Evolutionary conservation across 2,797 vertebrate species (phyloP).

Genomic region (Neolamprologus multifasciatus): DNA sequence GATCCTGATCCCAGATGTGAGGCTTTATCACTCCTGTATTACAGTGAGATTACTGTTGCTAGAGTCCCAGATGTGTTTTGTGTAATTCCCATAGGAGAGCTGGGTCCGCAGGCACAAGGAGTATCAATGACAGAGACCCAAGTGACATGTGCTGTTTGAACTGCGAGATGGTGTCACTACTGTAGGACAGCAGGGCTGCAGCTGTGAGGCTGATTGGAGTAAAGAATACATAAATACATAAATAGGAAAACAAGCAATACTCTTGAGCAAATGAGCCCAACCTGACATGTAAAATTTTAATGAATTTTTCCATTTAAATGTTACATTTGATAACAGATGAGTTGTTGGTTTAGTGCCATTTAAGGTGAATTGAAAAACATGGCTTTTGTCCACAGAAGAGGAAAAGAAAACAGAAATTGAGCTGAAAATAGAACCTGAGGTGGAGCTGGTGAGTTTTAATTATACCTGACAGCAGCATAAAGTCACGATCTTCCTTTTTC

Average conservation of each 20-base stretch:
- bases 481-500: neutral
- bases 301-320: neutral
- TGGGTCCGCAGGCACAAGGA: neutral
- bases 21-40: neutral
- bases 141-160: neutral
- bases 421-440: neutral
- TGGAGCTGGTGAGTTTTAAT: neutral
- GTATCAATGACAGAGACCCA: neutral
- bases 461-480: conserved; percentile 38
- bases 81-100: neutral
- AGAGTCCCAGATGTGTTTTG: neutral
- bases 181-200: neutral
- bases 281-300: neutral
- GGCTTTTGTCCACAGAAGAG: neutral
- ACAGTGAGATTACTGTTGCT: neutral
- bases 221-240: neutral
- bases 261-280: neutral
- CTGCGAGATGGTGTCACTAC: neutral
- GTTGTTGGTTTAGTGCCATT: neutral
- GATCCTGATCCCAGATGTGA: neutral
- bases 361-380: neutral
- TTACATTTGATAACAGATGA: neutral
- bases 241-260: neutral
- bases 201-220: neutral
- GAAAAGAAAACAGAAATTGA: neutral